Base-by-base conservation (phyloP, 2,888 invertebrate species). In the Xiphydria camelus region DNA sequence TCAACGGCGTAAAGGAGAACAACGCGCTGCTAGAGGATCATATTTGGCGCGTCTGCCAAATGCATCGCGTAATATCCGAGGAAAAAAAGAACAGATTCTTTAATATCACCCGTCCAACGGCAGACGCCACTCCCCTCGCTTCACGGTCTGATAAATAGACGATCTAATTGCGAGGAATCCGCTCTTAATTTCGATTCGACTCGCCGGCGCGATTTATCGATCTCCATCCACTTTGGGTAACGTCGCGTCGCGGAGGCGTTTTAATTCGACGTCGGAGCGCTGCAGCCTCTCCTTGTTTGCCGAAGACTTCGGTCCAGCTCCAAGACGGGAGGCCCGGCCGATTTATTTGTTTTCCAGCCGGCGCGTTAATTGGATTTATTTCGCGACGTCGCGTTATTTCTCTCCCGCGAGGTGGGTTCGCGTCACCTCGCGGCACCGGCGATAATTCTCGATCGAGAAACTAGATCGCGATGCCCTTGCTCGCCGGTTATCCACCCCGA, bases 361-460 rank as follows among this genome's bases (percentile, higher is more conserved):
- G 51, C 52, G 45, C 58, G 55, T 63, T 64, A 66, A 66, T 65
- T 64, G 64, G 59, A 65, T 65, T 64, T 60, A 62, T 59, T 59
- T 60, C 54, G 47, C 51, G 59, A 59, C 53, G 53, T 52, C 50
- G 39, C 43, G 48, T 54, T 61, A 57, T 61, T 62, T 57, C 55
- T 49, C 45, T 54, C 56, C n/a, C 31, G 31, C 31, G n/a, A 22
- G n/a, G n/a, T n/a, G n/a, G n/a, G n/a, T n/a, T n/a, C n/a, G n/a
- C n/a, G n/a, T n/a, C n/a, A n/a, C n/a, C n/a, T n/a, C n/a, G n/a
- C n/a, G n/a, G n/a, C n/a, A n/a, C n/a, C n/a, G n/a, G n/a, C n/a
- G n/a, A n/a, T n/a, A n/a, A n/a, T n/a, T n/a, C n/a, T n/a, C n/a
- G n/a, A n/a, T n/a, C n/a, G n/a, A n/a, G n/a, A n/a, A n/a, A n/a